Base-by-base conservation (phyloP, 2,113 vertebrate species). In the Cryptomyrus ogoouensis region DNA sequence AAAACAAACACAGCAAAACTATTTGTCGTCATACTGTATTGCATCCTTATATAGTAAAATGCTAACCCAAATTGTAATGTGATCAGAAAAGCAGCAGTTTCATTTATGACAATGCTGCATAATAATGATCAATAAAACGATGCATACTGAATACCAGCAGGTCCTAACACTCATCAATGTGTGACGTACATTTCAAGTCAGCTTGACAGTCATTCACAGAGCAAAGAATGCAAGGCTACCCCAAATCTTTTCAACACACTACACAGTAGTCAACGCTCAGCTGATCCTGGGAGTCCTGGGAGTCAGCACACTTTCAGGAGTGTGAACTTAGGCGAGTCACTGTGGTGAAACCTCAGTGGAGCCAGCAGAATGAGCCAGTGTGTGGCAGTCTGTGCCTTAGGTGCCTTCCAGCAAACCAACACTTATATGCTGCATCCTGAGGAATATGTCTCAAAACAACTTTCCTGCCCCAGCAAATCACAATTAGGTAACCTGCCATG, bases 361-460 rank as follows among this genome's bases (percentile, higher is more conserved):
- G n/a, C 89, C 89, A 90, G 49, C 85, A 77, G 21, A 70, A 46
- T 17, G 49, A 52, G 62, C 47, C 66, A 35, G 86, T 44, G 47
- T 80, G 66, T 13, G 15, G 46, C 35, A 39, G 62, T 70, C 6
- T 88, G 31, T 44, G 27, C 80, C 80, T 74, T 31, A 24, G 58
- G 12, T 77, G 58, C 49, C 89, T 70, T 46, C 17, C 19, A 88
- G 89, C 47, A 9, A n/a, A 80, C 49, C 42, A 47, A 39, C 47
- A 39, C 86, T 27, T 77, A 52, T 17, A 44, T 56, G 9, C 44
- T 8, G 21, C 47, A 52, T 87, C 10, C 89, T 39, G 46, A 56
- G 21, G 50, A 90, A n/a, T 3, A 35, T 31, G 84, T 74, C 53
- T 66, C 42, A 53, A 49, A 85, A n/a, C 80, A 85, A 74, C 80